Evolutionary conservation across 2,113 vertebrate genomes (phyloP).

Genomic region (Carollia perspicillata): DNA sequence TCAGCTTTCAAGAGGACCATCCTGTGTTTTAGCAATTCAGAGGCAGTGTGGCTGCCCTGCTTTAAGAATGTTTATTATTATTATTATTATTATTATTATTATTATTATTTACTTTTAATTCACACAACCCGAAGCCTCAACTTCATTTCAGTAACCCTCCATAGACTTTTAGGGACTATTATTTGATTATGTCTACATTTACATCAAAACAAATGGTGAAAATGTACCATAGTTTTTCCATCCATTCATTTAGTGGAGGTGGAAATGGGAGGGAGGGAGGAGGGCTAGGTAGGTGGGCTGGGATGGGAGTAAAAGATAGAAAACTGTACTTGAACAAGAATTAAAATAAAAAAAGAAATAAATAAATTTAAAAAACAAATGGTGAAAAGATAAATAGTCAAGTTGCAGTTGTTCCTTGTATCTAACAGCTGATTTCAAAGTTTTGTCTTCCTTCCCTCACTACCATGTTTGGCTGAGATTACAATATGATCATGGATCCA

Average conservation of each 20-base stretch:
- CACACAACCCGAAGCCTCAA: neutral
- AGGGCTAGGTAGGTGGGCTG: too few species aligned
- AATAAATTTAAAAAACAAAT: too few species aligned
- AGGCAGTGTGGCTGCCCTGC: neutral
- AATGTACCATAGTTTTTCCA: too few species aligned
- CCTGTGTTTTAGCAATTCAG: neutral
- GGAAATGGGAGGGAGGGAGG: too few species aligned
- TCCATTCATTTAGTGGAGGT: too few species aligned
- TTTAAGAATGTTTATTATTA: neutral
- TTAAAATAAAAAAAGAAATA: too few species aligned
- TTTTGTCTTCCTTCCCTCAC: neutral
- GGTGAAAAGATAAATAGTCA: neutral
- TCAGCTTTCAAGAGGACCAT: neutral
- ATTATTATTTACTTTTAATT: neutral
- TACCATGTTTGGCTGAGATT: neutral
- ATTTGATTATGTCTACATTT: neutral
- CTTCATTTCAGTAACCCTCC: neutral
- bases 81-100: neutral
- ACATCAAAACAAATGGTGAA: neutral
- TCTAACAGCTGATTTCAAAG: neutral
- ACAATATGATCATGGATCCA: neutral
- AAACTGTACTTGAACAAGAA: too few species aligned
- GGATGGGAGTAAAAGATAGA: too few species aligned
- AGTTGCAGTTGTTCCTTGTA: neutral
- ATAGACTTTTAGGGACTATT: neutral